phyloP scores from a whole-genome alignment of 2,888 invertebrate species.

The Pinctada fucata region DNA sequence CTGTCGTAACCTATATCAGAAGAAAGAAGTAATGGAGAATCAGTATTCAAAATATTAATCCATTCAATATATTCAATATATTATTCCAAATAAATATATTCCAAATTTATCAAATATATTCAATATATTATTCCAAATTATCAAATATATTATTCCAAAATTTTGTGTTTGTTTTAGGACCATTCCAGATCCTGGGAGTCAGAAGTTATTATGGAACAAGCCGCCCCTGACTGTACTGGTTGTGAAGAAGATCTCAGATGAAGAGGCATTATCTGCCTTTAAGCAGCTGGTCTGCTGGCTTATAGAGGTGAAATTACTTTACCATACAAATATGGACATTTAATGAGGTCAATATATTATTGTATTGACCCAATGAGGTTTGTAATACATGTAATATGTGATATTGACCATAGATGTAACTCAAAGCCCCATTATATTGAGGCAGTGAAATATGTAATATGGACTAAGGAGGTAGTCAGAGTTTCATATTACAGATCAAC shows the following conservation, averaged over 20 bases:
- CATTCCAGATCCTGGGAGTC: slow-evolving; percentile 97
- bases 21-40: too few relatives aligned
- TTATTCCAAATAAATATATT: too few relatives aligned
- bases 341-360: not conserved
- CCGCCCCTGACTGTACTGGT: slow-evolving; percentile 96
- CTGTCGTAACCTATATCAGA: too few relatives aligned
- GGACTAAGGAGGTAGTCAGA: too few relatives aligned
- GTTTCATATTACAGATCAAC: too few relatives aligned
- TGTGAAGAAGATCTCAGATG: slow-evolving; percentile 96
- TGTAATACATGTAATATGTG: not conserved
- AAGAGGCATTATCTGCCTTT: slow-evolving; percentile 91
- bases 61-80: too few relatives aligned
- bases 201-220: slow-evolving; percentile 97
- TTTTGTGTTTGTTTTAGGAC: slow-evolving; percentile 75
- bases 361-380: not conserved
- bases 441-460: too few relatives aligned
- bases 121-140: too few relatives aligned
- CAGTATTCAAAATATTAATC: too few relatives aligned
- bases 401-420: not conserved
- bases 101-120: too few relatives aligned
- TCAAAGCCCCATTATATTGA: too few relatives aligned
- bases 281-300: slow-evolving; percentile 95
- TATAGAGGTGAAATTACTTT: slow-evolving; percentile 81
- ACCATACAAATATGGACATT: not conserved
- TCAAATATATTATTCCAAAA: too few relatives aligned